phyloP scores from a whole-genome alignment of 1,140 invertebrate genomes.

The Tribolium madens region DNA sequence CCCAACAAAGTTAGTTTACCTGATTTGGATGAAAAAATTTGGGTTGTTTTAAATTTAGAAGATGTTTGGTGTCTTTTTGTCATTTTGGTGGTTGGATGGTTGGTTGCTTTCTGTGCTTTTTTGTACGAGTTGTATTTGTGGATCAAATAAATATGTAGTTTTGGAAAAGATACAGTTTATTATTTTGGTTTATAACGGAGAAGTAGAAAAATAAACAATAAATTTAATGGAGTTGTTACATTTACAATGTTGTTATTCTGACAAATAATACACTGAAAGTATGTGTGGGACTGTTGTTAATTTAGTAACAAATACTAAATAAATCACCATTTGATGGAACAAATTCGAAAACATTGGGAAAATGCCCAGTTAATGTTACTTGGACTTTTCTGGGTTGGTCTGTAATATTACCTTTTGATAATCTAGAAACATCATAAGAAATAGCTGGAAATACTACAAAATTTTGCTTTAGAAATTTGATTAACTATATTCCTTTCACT shows the following conservation, averaged over 20 bases:
- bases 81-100: neutral
- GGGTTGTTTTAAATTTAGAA: neutral
- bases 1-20: neutral
- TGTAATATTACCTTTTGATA: neutral
- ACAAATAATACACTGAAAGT: neutral
- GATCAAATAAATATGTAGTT: no score
- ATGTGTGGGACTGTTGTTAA: neutral
- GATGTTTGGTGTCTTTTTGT: neutral
- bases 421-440: neutral
- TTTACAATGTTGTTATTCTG: constrained; percentile 16
- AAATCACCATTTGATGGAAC: neutral
- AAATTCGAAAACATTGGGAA: neutral
- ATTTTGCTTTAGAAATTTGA: neutral
- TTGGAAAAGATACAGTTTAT: no score
- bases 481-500: neutral
- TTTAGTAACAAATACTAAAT: neutral
- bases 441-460: neutral
- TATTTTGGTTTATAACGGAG: no score
- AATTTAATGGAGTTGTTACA: neutral
- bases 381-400: neutral
- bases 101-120: neutral
- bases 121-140: neutral
- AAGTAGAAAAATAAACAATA: no score
- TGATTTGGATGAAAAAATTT: neutral
- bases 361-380: neutral